Evolutionary conservation across 2,113 vertebrate species (phyloP), one percentile per base, ranked within the genome.

Genomic region (Pollachius pollachius): DNA sequence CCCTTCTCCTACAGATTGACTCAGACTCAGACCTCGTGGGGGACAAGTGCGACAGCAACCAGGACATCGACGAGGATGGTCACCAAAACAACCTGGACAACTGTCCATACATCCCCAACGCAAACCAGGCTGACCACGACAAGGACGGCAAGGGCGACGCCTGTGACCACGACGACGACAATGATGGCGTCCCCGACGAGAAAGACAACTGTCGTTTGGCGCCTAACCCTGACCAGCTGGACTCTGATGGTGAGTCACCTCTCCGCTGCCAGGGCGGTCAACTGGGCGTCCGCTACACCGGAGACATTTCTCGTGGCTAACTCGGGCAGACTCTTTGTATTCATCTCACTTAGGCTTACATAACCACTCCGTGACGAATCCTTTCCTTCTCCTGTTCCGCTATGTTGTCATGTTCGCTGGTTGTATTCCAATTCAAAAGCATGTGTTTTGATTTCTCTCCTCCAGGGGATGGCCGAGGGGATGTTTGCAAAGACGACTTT

Each of bases 81-180:
- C 97, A 99, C 89, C 97, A 99, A 89, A 99, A 99, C 91, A 99
- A 98, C 72, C 90, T 99, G 85, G 97, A 99, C 92, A 99, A 99
- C 83, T 99, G 97, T 65, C 97, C 97, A n/a, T 99, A 99, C 56
- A 95, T 99, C 72, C 82, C 97, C 34, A 99, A 99, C 23, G 93
- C 97, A 70, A 99, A 99, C 90, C 97, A 99, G 88, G 97, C 91
- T 1, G 97, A 99, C 83, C 97, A 99, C 0, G 97, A 99, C 79
- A 98, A 99, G 73, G 97, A 99, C 21, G 97, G 97, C 80, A 98
- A 97, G 88, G 97, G 97, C 34, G 97, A 99, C 7, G 97, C 95
- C 76, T 99, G 97, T 54, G 97, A 99, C 88, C 94, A 97, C 0
- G 97, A 99, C n/a, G 97, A 99, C n/a, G 97, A 99, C 85, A 98